These are phyloP conservation scores for Vidua macroura DNA, from an alignment of 2,113 vertebrate species.

Conservation along the genomic window DNA sequence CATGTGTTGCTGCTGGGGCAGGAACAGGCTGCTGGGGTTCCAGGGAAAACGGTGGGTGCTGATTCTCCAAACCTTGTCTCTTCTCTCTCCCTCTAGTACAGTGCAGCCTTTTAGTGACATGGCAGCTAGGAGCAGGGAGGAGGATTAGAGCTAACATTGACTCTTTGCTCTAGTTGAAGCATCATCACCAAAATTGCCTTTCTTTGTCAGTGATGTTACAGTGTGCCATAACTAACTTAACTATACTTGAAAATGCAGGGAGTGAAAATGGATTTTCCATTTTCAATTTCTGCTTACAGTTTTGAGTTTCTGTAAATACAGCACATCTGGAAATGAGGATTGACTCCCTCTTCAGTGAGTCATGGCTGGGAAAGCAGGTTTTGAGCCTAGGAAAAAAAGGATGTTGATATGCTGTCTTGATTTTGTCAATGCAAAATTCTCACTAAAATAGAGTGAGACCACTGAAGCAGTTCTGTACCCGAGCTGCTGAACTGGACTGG, in stretches of 20 bases:
- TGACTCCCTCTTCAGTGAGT: background rate
- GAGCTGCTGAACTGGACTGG: background rate
- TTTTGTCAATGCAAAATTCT: conserved; percentile 24
- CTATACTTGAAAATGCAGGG: conserved; percentile 29
- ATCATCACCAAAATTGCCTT: background rate
- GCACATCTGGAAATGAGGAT: background rate
- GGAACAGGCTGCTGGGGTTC: background rate
- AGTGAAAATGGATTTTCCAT: background rate
- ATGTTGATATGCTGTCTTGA: background rate
- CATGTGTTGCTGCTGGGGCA: background rate
- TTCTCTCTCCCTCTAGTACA: background rate
- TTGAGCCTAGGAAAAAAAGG: background rate
- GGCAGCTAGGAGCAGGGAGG: background rate
- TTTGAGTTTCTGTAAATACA: background rate
- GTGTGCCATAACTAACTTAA: conserved; percentile 12
- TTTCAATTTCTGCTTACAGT: background rate
- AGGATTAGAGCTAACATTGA: background rate
- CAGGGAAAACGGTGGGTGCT: background rate
- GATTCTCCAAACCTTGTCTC: background rate
- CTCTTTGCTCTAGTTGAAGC: background rate
- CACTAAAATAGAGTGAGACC: background rate
- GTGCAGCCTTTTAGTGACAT: background rate
- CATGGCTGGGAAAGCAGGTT: background rate
- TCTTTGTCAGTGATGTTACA: background rate
- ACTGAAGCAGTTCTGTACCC: background rate